Evolutionary conservation across 2,888 invertebrate genomes (phyloP).

Genomic region (Chalcosyrphus nemorum): DNA sequence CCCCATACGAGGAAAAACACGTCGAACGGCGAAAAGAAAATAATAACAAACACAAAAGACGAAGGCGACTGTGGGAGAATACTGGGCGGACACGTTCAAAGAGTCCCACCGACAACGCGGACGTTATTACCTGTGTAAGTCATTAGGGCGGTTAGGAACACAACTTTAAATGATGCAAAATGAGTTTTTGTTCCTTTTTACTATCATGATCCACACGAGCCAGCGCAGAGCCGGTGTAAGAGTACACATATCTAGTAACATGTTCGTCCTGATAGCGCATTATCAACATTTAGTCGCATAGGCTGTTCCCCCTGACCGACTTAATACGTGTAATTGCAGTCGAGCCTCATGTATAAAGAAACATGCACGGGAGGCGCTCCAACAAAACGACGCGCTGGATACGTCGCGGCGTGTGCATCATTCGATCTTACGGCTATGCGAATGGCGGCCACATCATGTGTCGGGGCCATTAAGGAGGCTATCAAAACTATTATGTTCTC

Average conservation of each 20-base stretch:
- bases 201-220: slow-evolving; percentile 60
- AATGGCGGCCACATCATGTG: slow-evolving; percentile 50
- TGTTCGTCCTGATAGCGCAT: slow-evolving; percentile 60
- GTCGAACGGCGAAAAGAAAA: slow-evolving; percentile 26
- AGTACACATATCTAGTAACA: slow-evolving; percentile 47
- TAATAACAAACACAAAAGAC: slow-evolving; percentile 28
- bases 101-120: slow-evolving; percentile 37
- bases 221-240: slow-evolving; percentile 2
- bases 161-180: slow-evolving; percentile 65
- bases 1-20: slow-evolving; percentile 50
- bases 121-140: slow-evolving; percentile 67
- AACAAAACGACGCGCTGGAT: slow-evolving; percentile 19
- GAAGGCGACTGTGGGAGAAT: slow-evolving; percentile 57
- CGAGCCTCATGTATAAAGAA: slow-evolving; percentile 17
- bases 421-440: slow-evolving; percentile 39
- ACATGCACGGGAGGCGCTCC: slow-evolving; percentile 1
- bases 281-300: slow-evolving; percentile 65
- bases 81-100: slow-evolving; percentile 63
- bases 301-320: slow-evolving; percentile 35
- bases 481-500: slow-evolving; percentile 65
- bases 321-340: slow-evolving; percentile 62
- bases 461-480: slow-evolving; percentile 53
- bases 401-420: slow-evolving; percentile 20
- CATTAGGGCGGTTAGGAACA: slow-evolving; percentile 63
- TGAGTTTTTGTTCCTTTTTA: slow-evolving; percentile 36